These are phyloP conservation scores for Agapostemon virescens DNA, from an alignment of 2,888 invertebrate genomes.

Conservation along the genomic window DNA sequence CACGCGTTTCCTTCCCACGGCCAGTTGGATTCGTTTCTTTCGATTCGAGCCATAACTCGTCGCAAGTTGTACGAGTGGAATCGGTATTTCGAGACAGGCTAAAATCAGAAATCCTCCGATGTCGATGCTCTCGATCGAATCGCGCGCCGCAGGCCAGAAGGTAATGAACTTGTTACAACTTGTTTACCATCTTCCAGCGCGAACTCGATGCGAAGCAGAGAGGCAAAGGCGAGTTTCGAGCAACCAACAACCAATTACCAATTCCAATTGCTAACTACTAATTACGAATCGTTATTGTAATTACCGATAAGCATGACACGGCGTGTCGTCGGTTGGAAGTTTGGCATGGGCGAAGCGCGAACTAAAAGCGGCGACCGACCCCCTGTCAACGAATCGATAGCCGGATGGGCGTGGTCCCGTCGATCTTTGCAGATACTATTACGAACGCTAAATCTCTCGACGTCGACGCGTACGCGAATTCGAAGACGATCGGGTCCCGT, in stretches of 20 bases:
- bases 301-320: slow-evolving; percentile 6
- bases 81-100: neutral
- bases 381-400: slow-evolving; percentile 75
- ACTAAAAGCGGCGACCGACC: slow-evolving; percentile 68
- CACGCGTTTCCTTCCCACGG: neutral
- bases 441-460: slow-evolving; percentile 55
- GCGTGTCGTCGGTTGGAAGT: slow-evolving; percentile 45
- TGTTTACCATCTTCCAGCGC: neutral
- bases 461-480: slow-evolving; percentile 39
- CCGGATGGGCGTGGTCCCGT: slow-evolving; percentile 73
- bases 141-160: too few species aligned
- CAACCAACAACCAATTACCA: neutral
- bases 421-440: slow-evolving; percentile 70
- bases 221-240: neutral
- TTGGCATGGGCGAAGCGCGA: slow-evolving; percentile 56
- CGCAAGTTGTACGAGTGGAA: neutral
- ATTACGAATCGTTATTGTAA: too few species aligned
- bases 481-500: slow-evolving; percentile 43
- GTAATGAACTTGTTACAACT: neutral
- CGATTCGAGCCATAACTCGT: neutral
- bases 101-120: neutral
- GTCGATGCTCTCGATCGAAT: neutral
- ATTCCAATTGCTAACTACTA: neutral
- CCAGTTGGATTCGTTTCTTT: neutral
- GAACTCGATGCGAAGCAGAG: neutral